Conservation (phyloP, 2,888 invertebrate species). For the Meganola albula region DNA sequence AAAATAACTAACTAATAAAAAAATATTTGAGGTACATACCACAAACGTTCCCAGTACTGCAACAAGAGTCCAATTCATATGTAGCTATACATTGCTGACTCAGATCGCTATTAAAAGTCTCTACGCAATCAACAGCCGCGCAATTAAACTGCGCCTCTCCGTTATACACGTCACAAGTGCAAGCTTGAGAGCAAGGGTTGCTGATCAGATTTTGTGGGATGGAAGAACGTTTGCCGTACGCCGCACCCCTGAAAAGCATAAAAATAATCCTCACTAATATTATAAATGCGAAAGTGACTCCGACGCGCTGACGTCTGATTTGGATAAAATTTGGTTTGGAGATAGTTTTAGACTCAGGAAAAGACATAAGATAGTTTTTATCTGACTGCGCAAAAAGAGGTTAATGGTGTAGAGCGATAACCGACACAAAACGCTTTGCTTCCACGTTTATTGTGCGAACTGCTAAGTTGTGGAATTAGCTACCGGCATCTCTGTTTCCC, state of each 20-base stretch:
- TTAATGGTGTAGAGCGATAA: too few species aligned
- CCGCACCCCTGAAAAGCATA: conserved; percentile 48
- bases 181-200: conserved; percentile 60
- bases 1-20: too few species aligned
- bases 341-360: too few species aligned
- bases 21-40: too few species aligned
- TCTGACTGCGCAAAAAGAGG: too few species aligned
- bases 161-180: conserved; percentile 43
- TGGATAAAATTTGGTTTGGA: too few species aligned
- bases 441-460: too few species aligned
- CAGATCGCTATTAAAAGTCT: conserved; percentile 48
- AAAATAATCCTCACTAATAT: conserved; percentile 6
- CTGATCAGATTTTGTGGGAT: conserved; percentile 51
- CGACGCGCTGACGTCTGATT: conserved; percentile 7
- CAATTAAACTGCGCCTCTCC: conserved; percentile 53
- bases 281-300: conserved; percentile 1
- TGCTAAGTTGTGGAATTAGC: too few species aligned
- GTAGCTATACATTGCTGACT: conserved; percentile 53
- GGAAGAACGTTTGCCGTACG: conserved; percentile 42
- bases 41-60: conserved; percentile 57
- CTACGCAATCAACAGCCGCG: conserved; percentile 65
- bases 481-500: too few species aligned
- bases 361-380: too few species aligned
- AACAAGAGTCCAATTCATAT: conserved; percentile 55
- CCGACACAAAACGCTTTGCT: too few species aligned